Conservation (phyloP, 1,140 invertebrate genomes). For the Ganaspis sp. region DNA sequence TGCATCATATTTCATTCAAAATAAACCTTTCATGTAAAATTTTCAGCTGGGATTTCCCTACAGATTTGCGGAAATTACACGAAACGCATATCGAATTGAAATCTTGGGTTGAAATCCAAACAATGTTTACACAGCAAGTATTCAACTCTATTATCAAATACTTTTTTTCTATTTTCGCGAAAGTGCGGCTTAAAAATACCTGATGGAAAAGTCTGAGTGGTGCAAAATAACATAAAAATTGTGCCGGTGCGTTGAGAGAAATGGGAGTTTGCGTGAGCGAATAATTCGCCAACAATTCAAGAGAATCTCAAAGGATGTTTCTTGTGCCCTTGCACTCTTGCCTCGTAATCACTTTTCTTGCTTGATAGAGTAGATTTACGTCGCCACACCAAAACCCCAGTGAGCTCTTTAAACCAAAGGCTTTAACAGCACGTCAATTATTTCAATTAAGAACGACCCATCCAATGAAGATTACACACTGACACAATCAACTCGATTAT, state of each 20-base stretch:
- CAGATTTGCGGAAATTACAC: constrained; percentile 1
- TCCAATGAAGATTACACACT: constrained; percentile 30
- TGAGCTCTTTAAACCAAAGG: background rate
- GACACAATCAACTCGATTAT: constrained; percentile 53
- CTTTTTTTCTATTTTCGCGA: background rate
- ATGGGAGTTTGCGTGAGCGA: background rate
- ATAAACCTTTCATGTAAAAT: constrained; percentile 1
- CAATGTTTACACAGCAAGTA: background rate
- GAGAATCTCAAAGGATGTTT: background rate
- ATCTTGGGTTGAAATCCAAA: background rate
- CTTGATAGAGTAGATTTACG: constrained; percentile 27
- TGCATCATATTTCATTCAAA: background rate
- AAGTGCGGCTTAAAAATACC: too few species aligned
- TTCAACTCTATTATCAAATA: background rate
- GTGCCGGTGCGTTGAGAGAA: too few species aligned
- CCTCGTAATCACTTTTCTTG: constrained; percentile 32
- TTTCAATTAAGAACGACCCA: constrained; percentile 36
- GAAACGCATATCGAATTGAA: background rate
- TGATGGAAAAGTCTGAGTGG: too few species aligned
- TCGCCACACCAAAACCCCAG: background rate
- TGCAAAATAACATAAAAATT: background rate
- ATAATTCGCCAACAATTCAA: background rate
- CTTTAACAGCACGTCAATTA: constrained; percentile 43
- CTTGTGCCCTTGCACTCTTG: constrained; percentile 2
- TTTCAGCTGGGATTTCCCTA: background rate